phyloP scores from a whole-genome alignment of 2,888 invertebrate genomes.

The Tiphia femorata region DNA sequence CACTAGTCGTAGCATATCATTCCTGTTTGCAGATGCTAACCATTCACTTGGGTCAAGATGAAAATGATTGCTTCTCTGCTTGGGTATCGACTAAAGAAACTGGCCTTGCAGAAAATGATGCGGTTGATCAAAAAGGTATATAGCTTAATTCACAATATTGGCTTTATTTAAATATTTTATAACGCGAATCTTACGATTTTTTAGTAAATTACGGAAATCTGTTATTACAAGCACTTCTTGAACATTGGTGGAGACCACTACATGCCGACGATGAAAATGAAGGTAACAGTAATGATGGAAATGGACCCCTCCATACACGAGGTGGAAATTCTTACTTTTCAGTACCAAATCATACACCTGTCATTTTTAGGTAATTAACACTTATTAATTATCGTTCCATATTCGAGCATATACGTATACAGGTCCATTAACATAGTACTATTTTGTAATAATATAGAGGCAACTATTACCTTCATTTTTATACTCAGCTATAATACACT shows the following conservation, averaged over 20 bases:
- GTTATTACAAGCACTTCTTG: conserved; percentile 92
- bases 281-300: conserved; percentile 73
- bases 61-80: conserved; percentile 97
- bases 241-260: conserved; percentile 89
- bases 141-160: neutral
- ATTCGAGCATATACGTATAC: no score
- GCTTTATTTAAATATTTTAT: neutral
- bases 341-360: conserved; percentile 95
- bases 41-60: conserved; percentile 96
- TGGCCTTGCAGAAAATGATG: conserved; percentile 81
- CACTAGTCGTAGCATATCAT: neutral
- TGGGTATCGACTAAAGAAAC: conserved; percentile 99
- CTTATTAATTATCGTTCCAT: no score
- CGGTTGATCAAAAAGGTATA: conserved; percentile 81
- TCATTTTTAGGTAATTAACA: conserved; percentile 87
- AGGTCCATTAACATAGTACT: no score
- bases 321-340: conserved; percentile 80
- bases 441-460: neutral
- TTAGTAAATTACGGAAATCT: conserved; percentile 95
- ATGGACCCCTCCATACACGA: conserved; percentile 60
- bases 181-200: conserved; percentile 26
- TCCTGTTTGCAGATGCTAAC: conserved; percentile 84
- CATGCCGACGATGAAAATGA: conserved; percentile 81
- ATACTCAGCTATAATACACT: no score
- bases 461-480: neutral